Evolutionary conservation across 2,888 invertebrate species (phyloP).

Genomic region (Melieria picta): DNA sequence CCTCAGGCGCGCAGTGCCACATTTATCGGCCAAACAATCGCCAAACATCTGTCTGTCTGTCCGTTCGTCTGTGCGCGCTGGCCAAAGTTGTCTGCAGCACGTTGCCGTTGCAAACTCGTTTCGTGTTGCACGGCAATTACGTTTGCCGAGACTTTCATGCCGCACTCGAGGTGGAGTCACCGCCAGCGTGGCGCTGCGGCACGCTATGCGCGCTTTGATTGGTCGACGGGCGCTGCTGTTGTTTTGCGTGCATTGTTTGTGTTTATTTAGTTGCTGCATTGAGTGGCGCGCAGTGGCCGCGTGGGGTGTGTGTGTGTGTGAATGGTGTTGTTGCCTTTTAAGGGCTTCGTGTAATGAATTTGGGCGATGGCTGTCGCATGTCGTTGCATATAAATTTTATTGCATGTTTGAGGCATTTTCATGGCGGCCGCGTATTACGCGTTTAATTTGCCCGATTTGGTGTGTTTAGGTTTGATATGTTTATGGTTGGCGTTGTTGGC

Average conservation of each 20-base stretch:
- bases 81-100: slow-evolving; percentile 12
- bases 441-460: slow-evolving; percentile 19
- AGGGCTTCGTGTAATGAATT: slow-evolving; percentile 44
- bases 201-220: slow-evolving; percentile 43
- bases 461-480: background rate
- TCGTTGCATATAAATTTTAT: slow-evolving; percentile 56
- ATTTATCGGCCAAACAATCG: slow-evolving; percentile 21
- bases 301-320: slow-evolving; percentile 8
- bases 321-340: slow-evolving; percentile 33
- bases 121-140: slow-evolving; percentile 28
- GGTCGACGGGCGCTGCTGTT: slow-evolving; percentile 37
- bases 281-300: slow-evolving; percentile 1
- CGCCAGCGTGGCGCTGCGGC: slow-evolving; percentile 31
- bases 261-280: slow-evolving; percentile 17
- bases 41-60: slow-evolving; percentile 15
- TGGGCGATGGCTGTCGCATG: slow-evolving; percentile 22
- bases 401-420: slow-evolving; percentile 53
- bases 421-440: slow-evolving; percentile 41
- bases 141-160: background rate
- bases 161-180: slow-evolving; percentile 52
- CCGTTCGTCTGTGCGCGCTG: slow-evolving; percentile 2
- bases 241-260: slow-evolving; percentile 3
- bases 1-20: slow-evolving; percentile 2
- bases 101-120: slow-evolving; percentile 25
- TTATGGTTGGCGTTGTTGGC: too few relatives aligned